Base-by-base conservation (phyloP, 2,113 vertebrate species). In the Monarcha castaneiventris region DNA sequence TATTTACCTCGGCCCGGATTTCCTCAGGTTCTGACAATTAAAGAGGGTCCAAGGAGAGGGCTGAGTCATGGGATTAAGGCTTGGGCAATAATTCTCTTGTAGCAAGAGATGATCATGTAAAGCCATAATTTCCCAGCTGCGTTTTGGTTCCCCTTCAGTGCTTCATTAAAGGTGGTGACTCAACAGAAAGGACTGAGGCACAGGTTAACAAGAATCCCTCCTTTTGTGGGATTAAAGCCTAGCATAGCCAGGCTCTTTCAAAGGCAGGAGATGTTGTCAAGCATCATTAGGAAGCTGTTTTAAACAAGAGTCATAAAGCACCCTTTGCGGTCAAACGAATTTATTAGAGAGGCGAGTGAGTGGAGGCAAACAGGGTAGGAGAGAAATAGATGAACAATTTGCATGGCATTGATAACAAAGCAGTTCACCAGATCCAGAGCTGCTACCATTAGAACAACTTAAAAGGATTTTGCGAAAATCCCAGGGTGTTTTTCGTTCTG, bases 111-210 rank as follows among this genome's bases (percentile, higher is more conserved):
- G 89, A 97, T 97, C 95, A 95, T 94, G 87, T 96, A 97, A 97
- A 96, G 93, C 89, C 92, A 94, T 95, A 87, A 95, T 96, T 96
- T 95, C 96, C 92, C 94, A 89, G 90, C 93, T 85, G 89, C 90
- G 44, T 96, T 78, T 92, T 88, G 84, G 96, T 96, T 95, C 94
- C 91, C 85, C 94, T 92, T 96, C 92, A 94, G 87, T 97, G 96
- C 95, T 97, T 97, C 97, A 97, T 97, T 97, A 97, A 97, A 97
- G 94, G 86, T 96, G 91, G 95, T 91, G 94, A 96, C 96, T 97
- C 92, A 85, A 94, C 90, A 94, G 94, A 94, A 95, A 95, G 87
- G 89, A 97, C 55, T 30, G 84, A 92, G 82, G 84, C 75, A 30
- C 95, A 95, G 94, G 95, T 96, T 95, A 97, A 97, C 96, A 96